phyloP scores from a whole-genome alignment of 1,140 invertebrate genomes.

The Bathynomus jamesi region DNA sequence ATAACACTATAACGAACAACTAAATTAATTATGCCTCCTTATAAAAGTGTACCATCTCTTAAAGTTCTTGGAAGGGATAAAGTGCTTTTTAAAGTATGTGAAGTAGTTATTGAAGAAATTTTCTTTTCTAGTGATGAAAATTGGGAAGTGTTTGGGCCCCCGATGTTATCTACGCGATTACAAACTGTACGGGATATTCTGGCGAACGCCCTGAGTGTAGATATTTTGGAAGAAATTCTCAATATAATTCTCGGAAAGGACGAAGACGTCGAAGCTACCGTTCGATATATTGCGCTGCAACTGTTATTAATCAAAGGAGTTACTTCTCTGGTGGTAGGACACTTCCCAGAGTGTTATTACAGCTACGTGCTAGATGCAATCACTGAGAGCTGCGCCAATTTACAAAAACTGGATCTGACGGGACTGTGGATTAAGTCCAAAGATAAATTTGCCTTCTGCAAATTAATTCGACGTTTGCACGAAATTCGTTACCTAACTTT shows the following conservation, averaged over 20 bases:
- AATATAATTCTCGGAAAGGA: conserved; percentile 8
- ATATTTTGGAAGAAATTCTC: not conserved
- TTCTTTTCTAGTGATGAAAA: conserved; percentile 15
- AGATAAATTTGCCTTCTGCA: conserved; percentile 11
- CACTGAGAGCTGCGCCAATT: conserved; percentile 4
- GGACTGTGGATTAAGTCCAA: conserved; percentile 11
- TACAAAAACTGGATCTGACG: conserved; percentile 10
- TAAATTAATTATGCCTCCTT: conserved; percentile 11
- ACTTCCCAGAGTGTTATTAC: conserved; percentile 16
- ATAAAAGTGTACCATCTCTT: conserved; percentile 6
- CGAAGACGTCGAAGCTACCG: conserved; percentile 9
- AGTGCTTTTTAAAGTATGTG: conserved; percentile 15
- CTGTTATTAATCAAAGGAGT: conserved; percentile 12
- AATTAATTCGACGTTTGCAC: conserved; percentile 10
- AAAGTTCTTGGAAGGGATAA: conserved; percentile 7
- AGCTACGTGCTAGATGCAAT: conserved; percentile 8
- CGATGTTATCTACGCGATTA: not conserved
- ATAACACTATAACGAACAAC: too few relatives aligned
- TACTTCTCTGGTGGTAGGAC: not conserved
- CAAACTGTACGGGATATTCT: conserved; percentile 12
- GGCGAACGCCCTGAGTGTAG: not conserved
- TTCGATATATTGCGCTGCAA: conserved; percentile 15
- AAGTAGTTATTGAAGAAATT: conserved; percentile 9
- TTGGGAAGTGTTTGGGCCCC: conserved; percentile 16
- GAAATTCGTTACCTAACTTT: conserved; percentile 7